These are phyloP conservation scores for Maccullochella peelii DNA, from an alignment of 2,113 vertebrate genomes.

Conservation along the genomic window DNA sequence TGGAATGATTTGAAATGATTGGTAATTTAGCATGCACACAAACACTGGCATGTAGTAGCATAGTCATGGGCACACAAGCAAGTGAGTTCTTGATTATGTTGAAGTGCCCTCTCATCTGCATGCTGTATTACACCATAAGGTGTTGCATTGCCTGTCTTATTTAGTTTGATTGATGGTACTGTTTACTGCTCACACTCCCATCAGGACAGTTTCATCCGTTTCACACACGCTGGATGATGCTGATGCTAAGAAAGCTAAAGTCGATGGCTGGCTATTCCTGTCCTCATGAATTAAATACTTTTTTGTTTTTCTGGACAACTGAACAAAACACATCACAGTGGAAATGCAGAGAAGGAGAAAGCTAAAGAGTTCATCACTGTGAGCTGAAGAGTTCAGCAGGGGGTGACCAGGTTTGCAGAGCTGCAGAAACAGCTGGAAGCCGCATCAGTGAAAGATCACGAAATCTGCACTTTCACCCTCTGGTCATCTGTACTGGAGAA, in stretches of 20 bases:
- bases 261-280: constrained; percentile 10
- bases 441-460: not conserved
- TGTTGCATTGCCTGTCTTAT: constrained; percentile 44
- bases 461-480: not conserved
- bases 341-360: constrained; percentile 11
- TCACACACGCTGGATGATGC: constrained; percentile 28
- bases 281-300: not conserved
- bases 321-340: constrained; percentile 14
- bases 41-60: not conserved
- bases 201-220: constrained; percentile 30
- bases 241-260: constrained; percentile 34
- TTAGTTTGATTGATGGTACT: constrained; percentile 56
- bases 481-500: not conserved
- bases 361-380: not conserved
- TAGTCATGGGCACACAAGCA: constrained; percentile 10
- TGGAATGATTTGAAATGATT: constrained; percentile 20
- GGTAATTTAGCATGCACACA: constrained; percentile 21
- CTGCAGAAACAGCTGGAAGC: constrained; percentile 16
- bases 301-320: not conserved
- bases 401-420: constrained; percentile 16
- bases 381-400: not conserved
- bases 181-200: constrained; percentile 43
- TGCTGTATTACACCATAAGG: not conserved
- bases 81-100: constrained; percentile 35
- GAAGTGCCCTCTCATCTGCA: constrained; percentile 44